Conservation (phyloP, 1,140 invertebrate species). For the Cecropterus lyciades region DNA sequence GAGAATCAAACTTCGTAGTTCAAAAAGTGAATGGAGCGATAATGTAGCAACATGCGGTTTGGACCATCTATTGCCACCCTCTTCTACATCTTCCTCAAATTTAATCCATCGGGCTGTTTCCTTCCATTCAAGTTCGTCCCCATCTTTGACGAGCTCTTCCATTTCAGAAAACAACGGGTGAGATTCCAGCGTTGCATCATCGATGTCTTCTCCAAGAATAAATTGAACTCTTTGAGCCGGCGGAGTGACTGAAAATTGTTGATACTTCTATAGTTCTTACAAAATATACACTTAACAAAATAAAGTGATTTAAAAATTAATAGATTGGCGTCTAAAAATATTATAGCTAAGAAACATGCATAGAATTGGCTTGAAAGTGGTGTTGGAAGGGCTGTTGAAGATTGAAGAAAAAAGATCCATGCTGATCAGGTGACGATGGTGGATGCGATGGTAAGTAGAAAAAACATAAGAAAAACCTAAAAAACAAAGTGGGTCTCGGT, state of each 20-base stretch:
- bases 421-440: conserved; percentile 33
- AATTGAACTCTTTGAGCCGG: conserved; percentile 97
- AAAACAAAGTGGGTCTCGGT: conserved; percentile 42
- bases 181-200: conserved; percentile 92
- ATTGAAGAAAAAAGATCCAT: conserved; percentile 30
- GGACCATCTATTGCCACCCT: conserved; percentile 97
- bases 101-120: conserved; percentile 99
- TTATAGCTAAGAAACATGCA: conserved; percentile 25
- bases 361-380: conserved; percentile 22
- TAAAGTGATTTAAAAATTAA: conserved; percentile 21
- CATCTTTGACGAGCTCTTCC: conserved; percentile 95
- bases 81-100: conserved; percentile 97
- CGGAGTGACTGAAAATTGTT: conserved; percentile 89
- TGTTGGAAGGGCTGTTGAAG: conserved; percentile 29
- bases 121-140: conserved; percentile 97
- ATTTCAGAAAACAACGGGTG: conserved; percentile 98
- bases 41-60: conserved; percentile 97
- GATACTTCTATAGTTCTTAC: conserved; percentile 1
- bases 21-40: conserved; percentile 95
- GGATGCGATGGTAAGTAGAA: conserved; percentile 31
- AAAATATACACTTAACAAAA: background rate
- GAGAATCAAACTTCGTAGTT: conserved; percentile 93
- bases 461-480: conserved; percentile 28
- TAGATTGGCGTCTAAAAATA: conserved; percentile 16
- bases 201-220: conserved; percentile 96